Evolutionary conservation across 2,888 invertebrate species (phyloP).

Genomic region (Drepana falcataria): DNA sequence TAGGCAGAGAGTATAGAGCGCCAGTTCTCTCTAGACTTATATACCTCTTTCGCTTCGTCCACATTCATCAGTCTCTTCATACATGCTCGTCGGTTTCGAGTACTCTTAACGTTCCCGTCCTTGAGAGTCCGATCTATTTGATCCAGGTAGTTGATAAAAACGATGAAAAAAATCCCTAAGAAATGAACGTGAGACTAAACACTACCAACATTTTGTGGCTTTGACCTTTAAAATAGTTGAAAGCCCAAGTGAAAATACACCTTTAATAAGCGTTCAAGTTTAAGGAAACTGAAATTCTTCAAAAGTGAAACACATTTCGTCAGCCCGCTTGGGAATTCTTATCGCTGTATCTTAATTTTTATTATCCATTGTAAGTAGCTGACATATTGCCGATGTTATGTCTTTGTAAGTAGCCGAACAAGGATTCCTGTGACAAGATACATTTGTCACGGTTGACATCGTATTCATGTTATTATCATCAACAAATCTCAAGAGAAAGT

Average conservation of each 20-base stretch:
- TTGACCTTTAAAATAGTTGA: neutral
- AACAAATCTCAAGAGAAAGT: neutral
- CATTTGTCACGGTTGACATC: conserved; percentile 1
- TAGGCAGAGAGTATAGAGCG: too few species aligned
- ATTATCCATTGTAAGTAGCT: conserved; percentile 2
- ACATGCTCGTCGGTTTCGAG: too few species aligned
- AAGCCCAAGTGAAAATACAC: neutral
- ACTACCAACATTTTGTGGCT: too few species aligned
- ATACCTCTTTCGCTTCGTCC: too few species aligned
- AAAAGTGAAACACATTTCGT: conserved; percentile 1
- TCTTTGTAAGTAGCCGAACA: conserved; percentile 3
- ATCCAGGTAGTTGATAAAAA: too few species aligned
- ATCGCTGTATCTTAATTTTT: conserved; percentile 3
- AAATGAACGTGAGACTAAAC: too few species aligned
- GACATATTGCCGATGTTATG: conserved; percentile 1
- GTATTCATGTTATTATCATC: neutral
- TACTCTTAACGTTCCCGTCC: too few species aligned
- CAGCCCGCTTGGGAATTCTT: neutral
- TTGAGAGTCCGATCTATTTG: too few species aligned
- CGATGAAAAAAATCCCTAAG: too few species aligned
- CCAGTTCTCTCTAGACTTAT: too few species aligned
- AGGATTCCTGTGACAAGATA: conserved; percentile 1
- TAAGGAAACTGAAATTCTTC: neutral
- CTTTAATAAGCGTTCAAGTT: neutral
- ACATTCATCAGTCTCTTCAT: too few species aligned